A percentile compares a stretch with the other conserved stretches of the same genome.
Evolutionary conservation across 2,113 vertebrate species (phyloP).

Genomic region (Alethe castanea): DNA sequence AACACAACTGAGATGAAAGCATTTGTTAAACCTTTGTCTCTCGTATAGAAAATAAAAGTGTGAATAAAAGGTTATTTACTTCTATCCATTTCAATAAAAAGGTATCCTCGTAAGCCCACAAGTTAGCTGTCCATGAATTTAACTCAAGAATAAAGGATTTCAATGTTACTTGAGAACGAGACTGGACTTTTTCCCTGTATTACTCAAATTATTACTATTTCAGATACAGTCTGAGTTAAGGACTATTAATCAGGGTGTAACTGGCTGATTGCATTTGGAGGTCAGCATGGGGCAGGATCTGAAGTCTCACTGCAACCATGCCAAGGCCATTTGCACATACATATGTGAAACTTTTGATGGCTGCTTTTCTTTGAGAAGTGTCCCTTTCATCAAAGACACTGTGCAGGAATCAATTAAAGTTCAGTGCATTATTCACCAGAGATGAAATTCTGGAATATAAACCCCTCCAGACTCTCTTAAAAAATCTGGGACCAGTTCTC

Average conservation of each 20-base stretch:
- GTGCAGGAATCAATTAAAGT: constrained; percentile 67
- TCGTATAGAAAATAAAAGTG: fast-evolving
- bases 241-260: constrained; percentile 42
- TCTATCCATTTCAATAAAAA: background rate
- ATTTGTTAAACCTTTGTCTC: background rate
- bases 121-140: background rate
- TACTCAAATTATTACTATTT: background rate
- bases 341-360: constrained; percentile 25
- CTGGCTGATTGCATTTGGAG: constrained; percentile 43
- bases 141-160: background rate
- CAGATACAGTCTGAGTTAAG: constrained; percentile 15
- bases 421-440: constrained; percentile 40
- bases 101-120: background rate
- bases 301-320: background rate
- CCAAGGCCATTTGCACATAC: background rate
- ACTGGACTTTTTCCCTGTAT: background rate
- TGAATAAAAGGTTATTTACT: background rate
- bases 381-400: constrained; percentile 63
- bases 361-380: constrained; percentile 31
- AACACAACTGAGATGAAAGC: background rate
- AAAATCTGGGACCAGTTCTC: constrained; percentile 36
- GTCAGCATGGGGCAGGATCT: background rate
- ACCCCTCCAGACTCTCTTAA: constrained; percentile 51
- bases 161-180: background rate
- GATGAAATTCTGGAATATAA: constrained; percentile 63